Evolutionary conservation across 2,797 vertebrate genomes (phyloP).

Genomic region (Furcifer pardalis): DNA sequence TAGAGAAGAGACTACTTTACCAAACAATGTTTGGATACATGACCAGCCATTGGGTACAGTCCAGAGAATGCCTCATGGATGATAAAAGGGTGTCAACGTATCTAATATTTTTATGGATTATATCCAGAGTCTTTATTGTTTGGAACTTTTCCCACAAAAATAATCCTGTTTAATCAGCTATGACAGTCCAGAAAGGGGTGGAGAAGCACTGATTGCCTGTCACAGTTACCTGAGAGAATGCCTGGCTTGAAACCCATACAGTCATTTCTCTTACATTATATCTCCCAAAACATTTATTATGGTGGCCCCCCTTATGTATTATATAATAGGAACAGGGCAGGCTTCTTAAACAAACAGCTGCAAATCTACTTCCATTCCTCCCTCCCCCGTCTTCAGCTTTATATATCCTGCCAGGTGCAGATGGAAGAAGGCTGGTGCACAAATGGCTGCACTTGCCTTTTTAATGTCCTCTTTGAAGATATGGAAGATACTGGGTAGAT

Average conservation of each 20-base stretch:
- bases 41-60: not conserved
- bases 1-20: not conserved
- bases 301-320: constrained; percentile 13
- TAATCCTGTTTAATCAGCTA: constrained; percentile 1
- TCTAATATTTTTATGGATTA: not conserved
- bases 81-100: not conserved
- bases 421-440: not conserved
- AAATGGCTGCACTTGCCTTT: not conserved
- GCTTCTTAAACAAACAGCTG: constrained; percentile 15
- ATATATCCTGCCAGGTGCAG: not conserved
- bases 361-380: constrained; percentile 19
- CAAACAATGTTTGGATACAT: not conserved
- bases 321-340: constrained; percentile 23
- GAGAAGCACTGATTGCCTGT: not conserved
- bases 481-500: not conserved
- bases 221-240: not conserved
- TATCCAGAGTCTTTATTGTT: not conserved
- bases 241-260: not conserved
- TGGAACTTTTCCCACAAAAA: constrained; percentile 13
- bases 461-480: not conserved
- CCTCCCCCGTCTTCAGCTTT: constrained; percentile 1
- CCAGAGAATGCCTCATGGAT: not conserved
- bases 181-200: not conserved
- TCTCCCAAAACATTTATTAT: constrained; percentile 28
- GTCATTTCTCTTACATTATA: constrained; percentile 1